Conservation (phyloP, 2,113 vertebrate genomes). For the Panthera leo region DNA sequence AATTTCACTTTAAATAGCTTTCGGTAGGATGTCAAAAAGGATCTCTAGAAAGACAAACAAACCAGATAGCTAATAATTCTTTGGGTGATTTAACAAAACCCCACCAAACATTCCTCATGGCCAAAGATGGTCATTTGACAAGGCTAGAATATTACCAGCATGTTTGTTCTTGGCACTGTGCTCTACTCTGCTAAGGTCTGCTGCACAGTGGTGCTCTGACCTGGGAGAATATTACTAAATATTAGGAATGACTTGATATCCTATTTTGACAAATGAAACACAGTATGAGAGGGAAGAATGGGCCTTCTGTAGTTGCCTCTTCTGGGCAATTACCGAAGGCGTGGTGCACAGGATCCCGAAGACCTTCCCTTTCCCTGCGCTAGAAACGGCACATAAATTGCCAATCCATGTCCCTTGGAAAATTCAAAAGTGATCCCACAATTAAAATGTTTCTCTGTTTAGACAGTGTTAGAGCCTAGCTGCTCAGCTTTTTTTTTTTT, state of each 20-base stretch:
- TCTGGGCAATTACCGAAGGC: not conserved
- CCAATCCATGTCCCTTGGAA: not conserved
- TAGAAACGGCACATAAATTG: not conserved
- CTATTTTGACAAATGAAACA: slow-evolving; percentile 31
- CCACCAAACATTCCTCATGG: not conserved
- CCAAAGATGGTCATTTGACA: not conserved
- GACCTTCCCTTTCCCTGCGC: not conserved
- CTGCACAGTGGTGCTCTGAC: not conserved
- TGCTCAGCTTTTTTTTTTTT: not conserved
- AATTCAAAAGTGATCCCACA: slow-evolving; percentile 30
- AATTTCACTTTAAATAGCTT: not conserved
- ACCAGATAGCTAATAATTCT: not conserved
- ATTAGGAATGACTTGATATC: not conserved
- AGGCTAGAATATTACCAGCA: not conserved
- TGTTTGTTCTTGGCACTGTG: not conserved
- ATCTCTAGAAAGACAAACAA: not conserved
- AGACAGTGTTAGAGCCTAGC: not conserved
- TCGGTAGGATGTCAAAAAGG: not conserved
- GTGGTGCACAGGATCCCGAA: not conserved
- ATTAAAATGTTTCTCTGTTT: slow-evolving; percentile 29
- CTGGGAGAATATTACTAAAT: not conserved
- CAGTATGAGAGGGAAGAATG: not conserved
- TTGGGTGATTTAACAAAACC: not conserved
- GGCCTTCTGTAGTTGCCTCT: not conserved
- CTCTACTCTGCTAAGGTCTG: not conserved